Evolutionary conservation across 2,888 invertebrate species (phyloP), one percentile per base, ranked within the genome.

Genomic region (Leptinotarsa juncta): DNA sequence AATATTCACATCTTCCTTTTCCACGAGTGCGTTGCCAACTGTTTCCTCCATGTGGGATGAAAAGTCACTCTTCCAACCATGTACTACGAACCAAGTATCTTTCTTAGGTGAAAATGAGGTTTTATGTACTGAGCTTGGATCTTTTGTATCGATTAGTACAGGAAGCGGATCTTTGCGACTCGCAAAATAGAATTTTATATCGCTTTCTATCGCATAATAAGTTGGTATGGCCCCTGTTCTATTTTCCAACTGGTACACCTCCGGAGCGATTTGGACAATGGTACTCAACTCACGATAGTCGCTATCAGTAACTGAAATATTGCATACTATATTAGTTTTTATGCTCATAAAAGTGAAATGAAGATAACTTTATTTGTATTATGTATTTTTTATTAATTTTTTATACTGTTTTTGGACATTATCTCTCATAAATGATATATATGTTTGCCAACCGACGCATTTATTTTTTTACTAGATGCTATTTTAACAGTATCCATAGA

Each of bases 31-130:
- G 14, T 73, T 73, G 65, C 76, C 81, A 12, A 86, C 74, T 1
- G 76, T 18, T 14, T 71, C 73, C 72, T 83, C 83, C 15, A 85
- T 74, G 4, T 73, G 65, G 26, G 85, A 84, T 48, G 76, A 68
- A 67, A 81, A 68, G 65, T 83, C 60, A 70, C 83, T 84, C 12
- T 77, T 80, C 85, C 84, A 86, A 10, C 86, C 86, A 70, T 86
- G 86, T 26, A 84, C 78, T 4, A 86, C 76, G 65, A 85, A 83
- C 14, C 84, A 75, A 3, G 82, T 85, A 16, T 77, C 74, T 65
- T 76, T 78, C 0, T 69, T 42, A 76, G 67, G 4, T 50, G 49
- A 51, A 15, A 67, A 67, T 14, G 67, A 23, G n/a, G 67, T 67
- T 12, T 23, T 50, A 15, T 1, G 12, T 50, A 18, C n/a, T 18